Evolutionary conservation across 2,113 vertebrate species (phyloP).

Genomic region (Edolisoma coerulescens): DNA sequence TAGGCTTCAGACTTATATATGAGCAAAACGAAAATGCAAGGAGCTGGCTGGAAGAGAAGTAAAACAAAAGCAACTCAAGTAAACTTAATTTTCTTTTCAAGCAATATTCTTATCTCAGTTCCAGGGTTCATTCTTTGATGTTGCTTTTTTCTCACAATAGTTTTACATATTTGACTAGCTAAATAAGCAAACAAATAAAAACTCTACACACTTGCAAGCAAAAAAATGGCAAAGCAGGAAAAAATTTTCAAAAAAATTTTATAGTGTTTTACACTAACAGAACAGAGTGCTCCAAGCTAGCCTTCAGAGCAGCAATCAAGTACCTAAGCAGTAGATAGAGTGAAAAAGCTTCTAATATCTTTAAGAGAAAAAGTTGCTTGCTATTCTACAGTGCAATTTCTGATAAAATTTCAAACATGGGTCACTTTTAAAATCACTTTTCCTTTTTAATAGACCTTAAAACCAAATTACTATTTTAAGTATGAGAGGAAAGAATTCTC

Average conservation of each 20-base stretch:
- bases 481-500: background rate
- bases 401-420: background rate
- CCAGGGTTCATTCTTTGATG: background rate
- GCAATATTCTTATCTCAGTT: background rate
- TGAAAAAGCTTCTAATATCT: background rate
- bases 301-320: background rate
- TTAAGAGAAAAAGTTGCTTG: background rate
- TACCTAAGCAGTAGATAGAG: background rate
- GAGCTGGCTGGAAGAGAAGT: background rate
- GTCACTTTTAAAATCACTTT: background rate
- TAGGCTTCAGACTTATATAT: background rate
- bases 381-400: background rate
- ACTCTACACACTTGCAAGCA: background rate
- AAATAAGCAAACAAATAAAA: background rate
- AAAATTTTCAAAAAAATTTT: background rate
- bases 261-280: background rate
- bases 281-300: background rate
- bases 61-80: background rate
- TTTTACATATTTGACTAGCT: background rate
- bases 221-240: background rate
- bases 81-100: background rate
- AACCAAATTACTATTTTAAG: background rate
- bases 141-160: background rate
- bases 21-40: background rate
- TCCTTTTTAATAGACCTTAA: background rate